Conservation (phyloP, 2,797 vertebrate species). For the Otolemur crassicaudatus region DNA sequence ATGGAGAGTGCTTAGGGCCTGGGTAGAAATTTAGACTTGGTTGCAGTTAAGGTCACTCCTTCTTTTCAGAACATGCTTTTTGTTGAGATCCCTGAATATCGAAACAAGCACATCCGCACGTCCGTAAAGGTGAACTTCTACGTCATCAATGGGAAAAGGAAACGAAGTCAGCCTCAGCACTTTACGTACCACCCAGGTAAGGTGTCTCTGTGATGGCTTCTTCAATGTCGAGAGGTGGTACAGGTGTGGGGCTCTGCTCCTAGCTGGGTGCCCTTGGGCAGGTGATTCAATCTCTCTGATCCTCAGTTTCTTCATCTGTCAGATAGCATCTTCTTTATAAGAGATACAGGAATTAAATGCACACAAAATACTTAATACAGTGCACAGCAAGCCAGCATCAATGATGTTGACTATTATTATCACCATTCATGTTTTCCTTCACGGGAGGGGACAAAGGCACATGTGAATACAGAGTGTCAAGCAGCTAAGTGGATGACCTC, state of each 20-base stretch:
- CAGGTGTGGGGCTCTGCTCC: neutral
- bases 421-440: neutral
- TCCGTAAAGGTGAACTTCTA: conserved; percentile 97
- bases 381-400: accelerated
- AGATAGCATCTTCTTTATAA: neutral
- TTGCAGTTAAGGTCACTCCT: neutral
- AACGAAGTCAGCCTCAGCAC: conserved; percentile 97
- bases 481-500: neutral
- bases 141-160: conserved; percentile 97
- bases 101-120: conserved; percentile 92
- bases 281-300: neutral
- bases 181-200: conserved; percentile 95
- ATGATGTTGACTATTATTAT: accelerated
- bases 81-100: conserved; percentile 96
- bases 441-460: accelerated
- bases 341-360: neutral
- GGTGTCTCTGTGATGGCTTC: neutral
- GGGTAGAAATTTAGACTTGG: accelerated
- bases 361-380: accelerated
- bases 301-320: neutral
- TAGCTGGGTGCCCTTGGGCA: neutral
- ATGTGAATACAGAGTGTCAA: neutral
- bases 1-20: neutral
- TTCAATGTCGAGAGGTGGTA: neutral
- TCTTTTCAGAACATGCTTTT: conserved; percentile 95